These are phyloP conservation scores for Maniola jurtina DNA, from an alignment of 1,140 invertebrate genomes.

Conservation along the genomic window DNA sequence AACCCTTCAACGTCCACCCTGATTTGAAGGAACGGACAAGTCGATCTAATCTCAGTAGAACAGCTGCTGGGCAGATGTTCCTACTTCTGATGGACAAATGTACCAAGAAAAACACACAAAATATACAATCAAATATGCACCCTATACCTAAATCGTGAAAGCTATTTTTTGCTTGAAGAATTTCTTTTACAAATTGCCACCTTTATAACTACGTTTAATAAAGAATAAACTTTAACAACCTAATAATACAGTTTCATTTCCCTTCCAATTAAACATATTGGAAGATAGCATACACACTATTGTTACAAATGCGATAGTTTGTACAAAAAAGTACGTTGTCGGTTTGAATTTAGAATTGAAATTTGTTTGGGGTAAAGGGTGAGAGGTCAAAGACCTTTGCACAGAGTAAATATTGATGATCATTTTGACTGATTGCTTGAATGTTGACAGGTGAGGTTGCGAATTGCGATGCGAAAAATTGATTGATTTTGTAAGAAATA, in stretches of 20 bases:
- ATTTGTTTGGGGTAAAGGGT: conserved; percentile 4
- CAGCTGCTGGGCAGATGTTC: conserved; percentile 63
- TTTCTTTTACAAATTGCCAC: neutral
- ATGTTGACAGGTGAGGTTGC: conserved; percentile 20
- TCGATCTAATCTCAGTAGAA: conserved; percentile 55
- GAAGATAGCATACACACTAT: conserved; percentile 15
- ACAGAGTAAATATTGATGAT: conserved; percentile 22
- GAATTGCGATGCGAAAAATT: conserved; percentile 7
- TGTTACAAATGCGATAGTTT: conserved; percentile 14
- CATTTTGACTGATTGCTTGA: conserved; percentile 22
- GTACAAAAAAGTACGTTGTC: conserved; percentile 5
- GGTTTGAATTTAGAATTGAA: conserved; percentile 17
- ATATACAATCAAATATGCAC: conserved; percentile 26
- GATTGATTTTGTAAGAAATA: neutral
- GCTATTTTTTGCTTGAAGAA: conserved; percentile 2
- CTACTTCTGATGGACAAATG: conserved; percentile 38
- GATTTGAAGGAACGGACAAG: conserved; percentile 55
- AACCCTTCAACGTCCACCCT: conserved; percentile 51
- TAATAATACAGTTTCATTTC: conserved; percentile 11
- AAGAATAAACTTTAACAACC: conserved; percentile 10
- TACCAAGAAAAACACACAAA: conserved; percentile 27
- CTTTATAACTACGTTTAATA: neutral
- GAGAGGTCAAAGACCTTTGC: conserved; percentile 29
- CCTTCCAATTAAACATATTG: neutral
- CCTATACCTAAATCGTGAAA: conserved; percentile 3